phyloP scores from a whole-genome alignment of 53 echinoderm and acorn worm species.

The Paracentrotus lividus region DNA sequence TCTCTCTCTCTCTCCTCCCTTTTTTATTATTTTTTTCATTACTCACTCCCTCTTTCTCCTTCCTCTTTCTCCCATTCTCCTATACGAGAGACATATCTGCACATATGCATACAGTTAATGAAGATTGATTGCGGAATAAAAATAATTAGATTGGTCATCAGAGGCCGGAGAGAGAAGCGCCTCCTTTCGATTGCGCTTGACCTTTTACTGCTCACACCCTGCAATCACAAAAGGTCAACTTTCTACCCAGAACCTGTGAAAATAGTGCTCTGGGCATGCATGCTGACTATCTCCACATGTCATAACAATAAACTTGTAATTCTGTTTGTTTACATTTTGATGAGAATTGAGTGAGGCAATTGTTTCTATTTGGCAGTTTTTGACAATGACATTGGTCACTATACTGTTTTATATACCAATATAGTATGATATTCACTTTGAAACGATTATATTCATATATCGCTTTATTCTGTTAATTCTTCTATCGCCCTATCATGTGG shows the following conservation, averaged over 20 bases:
- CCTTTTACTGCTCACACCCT: neutral
- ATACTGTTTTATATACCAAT: too few relatives aligned
- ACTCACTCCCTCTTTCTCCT: neutral
- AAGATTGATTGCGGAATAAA: conserved; percentile 18
- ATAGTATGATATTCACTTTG: too few relatives aligned
- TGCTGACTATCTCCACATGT: neutral
- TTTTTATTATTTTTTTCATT: neutral
- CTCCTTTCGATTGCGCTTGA: neutral
- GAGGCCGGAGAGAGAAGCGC: neutral
- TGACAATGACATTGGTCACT: too few relatives aligned
- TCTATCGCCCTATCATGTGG: too few relatives aligned
- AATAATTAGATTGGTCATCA: conserved; percentile 40
- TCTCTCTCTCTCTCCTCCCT: neutral
- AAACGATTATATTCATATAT: too few relatives aligned
- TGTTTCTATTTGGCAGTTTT: neutral
- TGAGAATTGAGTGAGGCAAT: neutral
- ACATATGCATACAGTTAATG: neutral
- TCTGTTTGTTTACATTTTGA: conserved; percentile 16
- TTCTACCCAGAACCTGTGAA: conserved; percentile 13
- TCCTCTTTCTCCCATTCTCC: neutral
- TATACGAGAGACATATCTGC: too few relatives aligned
- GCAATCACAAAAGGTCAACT: conserved; percentile 10
- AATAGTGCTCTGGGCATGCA: neutral
- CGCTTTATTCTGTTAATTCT: neutral
- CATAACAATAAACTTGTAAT: neutral